These are phyloP conservation scores for Stegophylla sp. DNA, from an alignment of 2,888 invertebrate genomes.

Conservation along the genomic window DNA sequence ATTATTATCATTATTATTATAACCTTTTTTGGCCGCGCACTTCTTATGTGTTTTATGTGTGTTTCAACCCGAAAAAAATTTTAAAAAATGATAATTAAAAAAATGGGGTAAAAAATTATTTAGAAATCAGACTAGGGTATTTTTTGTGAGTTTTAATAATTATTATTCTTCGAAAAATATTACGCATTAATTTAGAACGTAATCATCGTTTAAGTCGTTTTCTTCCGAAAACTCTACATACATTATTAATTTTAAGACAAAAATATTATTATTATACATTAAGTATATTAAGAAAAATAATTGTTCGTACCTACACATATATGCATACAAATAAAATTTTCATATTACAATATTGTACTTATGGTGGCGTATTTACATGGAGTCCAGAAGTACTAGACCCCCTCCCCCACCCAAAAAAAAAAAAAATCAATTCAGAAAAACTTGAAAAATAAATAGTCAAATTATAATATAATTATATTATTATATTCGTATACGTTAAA, in stretches of 20 bases:
- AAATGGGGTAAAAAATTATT: too few relatives aligned
- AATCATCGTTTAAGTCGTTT: not conserved
- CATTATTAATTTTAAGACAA: not conserved
- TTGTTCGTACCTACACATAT: too few relatives aligned
- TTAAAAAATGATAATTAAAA: too few relatives aligned
- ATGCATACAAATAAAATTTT: not conserved
- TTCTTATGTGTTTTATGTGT: not conserved
- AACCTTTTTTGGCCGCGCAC: not conserved
- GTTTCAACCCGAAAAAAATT: not conserved
- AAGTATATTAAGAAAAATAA: too few relatives aligned
- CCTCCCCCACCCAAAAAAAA: too few relatives aligned
- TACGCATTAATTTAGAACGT: not conserved
- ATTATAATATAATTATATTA: too few relatives aligned
- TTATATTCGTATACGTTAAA: too few relatives aligned
- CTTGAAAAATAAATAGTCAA: not conserved
- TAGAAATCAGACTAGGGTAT: not conserved
- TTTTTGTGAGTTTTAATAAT: not conserved
- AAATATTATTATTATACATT: constrained; percentile 1
- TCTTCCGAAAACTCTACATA: not conserved
- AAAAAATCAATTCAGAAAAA: not conserved
- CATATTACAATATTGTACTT: too few relatives aligned
- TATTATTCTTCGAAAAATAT: too few relatives aligned
- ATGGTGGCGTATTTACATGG: too few relatives aligned
- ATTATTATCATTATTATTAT: too few relatives aligned
- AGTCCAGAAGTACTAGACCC: too few relatives aligned